These are phyloP conservation scores for Subacronicta megacephala DNA, from an alignment of 2,888 invertebrate genomes.

Conservation along the genomic window DNA sequence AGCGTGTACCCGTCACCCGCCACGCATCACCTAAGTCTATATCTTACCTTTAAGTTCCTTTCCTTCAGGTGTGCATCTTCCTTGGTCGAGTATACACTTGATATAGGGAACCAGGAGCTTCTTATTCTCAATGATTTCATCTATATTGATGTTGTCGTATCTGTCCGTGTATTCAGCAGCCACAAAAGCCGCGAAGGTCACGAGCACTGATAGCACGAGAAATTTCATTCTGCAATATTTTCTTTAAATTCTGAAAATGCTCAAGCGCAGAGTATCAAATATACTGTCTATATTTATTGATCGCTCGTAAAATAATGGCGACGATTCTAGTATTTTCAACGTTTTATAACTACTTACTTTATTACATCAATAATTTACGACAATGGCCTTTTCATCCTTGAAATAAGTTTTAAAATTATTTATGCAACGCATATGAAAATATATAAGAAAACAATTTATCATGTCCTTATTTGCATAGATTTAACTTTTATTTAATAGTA, in stretches of 20 bases:
- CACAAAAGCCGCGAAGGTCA: conserved; percentile 44
- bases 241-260: neutral
- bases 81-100: conserved; percentile 91
- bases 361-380: conserved; percentile 20
- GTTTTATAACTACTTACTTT: conserved; percentile 38
- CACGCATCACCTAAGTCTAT: too few relatives aligned
- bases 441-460: conserved; percentile 14
- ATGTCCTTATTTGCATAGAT: conserved; percentile 29
- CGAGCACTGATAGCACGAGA: conserved; percentile 47
- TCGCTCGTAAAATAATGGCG: conserved; percentile 13
- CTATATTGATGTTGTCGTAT: conserved; percentile 92
- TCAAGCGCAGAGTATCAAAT: too few relatives aligned
- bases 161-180: conserved; percentile 88
- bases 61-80: conserved; percentile 92
- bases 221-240: conserved; percentile 64
- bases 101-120: conserved; percentile 91
- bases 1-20: too few relatives aligned
- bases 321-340: neutral
- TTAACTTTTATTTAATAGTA: conserved; percentile 5
- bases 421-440: conserved; percentile 6
- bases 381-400: conserved; percentile 15
- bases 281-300: neutral
- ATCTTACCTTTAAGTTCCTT: conserved; percentile 91
- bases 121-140: conserved; percentile 91
- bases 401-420: conserved; percentile 10